Evolutionary conservation across 1,140 invertebrate species (phyloP).

Genomic region (Pissodes strobi): DNA sequence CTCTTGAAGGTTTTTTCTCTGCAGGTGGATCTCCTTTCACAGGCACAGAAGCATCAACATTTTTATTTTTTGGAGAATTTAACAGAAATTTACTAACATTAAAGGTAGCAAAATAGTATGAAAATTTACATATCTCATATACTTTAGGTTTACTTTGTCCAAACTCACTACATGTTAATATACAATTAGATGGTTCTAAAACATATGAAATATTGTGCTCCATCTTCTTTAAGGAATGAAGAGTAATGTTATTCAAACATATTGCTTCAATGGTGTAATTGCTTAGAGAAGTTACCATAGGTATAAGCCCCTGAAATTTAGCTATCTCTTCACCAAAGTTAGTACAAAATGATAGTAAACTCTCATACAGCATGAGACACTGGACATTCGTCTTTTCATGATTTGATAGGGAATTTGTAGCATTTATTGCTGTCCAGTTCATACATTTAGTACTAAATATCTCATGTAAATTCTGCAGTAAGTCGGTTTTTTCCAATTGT

Average conservation of each 20-base stretch:
- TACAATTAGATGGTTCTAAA: too few relatives aligned
- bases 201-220: too few relatives aligned
- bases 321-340: not conserved
- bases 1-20: too few relatives aligned
- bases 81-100: too few relatives aligned
- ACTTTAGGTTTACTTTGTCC: too few relatives aligned
- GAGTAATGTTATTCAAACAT: constrained; percentile 4
- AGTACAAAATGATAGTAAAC: constrained; percentile 16
- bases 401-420: not conserved
- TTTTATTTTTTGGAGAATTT: too few relatives aligned
- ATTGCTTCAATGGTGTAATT: not conserved
- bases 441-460: constrained; percentile 10
- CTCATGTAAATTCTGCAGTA: not conserved
- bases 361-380: constrained; percentile 20
- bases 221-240: not conserved
- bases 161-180: too few relatives aligned
- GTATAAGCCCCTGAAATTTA: constrained; percentile 2
- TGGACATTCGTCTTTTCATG: not conserved
- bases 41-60: too few relatives aligned
- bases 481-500: not conserved
- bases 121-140: too few relatives aligned
- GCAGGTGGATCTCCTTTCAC: too few relatives aligned
- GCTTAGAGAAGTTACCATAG: not conserved
- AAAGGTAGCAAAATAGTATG: too few relatives aligned
- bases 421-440: constrained; percentile 15